Percentiles rank a stretch among this genome's conserved stretches.
These are phyloP conservation scores for Cephus cinctus DNA, from an alignment of 1,140 invertebrate species.

Conservation along the genomic window DNA sequence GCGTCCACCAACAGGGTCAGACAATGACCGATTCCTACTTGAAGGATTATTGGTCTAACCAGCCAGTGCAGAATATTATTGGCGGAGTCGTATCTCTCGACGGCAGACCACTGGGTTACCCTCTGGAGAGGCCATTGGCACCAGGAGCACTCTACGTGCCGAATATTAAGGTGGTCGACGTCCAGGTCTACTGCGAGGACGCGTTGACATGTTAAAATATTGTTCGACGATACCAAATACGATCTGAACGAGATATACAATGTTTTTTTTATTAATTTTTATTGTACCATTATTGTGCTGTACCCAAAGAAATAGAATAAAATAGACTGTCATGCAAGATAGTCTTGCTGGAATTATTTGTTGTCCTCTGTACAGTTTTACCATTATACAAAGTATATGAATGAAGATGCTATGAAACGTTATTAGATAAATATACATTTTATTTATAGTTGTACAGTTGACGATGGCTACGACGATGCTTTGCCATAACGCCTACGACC, in stretches of 20 bases:
- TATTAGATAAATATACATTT: no score
- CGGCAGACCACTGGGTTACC: slow-evolving; percentile 54
- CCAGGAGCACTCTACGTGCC: slow-evolving; percentile 42
- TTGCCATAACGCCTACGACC: slow-evolving; percentile 2
- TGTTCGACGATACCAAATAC: no score
- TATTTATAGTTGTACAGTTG: not conserved
- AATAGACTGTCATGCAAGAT: no score
- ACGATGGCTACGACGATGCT: slow-evolving; percentile 10
- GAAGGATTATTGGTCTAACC: not conserved
- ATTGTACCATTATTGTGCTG: no score
- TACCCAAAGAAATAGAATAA: no score
- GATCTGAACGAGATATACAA: no score
- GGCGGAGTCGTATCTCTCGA: slow-evolving; percentile 47
- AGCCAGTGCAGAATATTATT: slow-evolving; percentile 22
- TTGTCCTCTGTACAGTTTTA: no score
- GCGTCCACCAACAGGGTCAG: slow-evolving; percentile 13
- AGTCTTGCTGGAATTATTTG: no score
- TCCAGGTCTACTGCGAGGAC: slow-evolving; percentile 50
- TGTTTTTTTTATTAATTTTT: no score
- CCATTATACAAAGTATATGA: no score
- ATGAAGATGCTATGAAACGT: no score
- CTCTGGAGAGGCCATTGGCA: slow-evolving; percentile 54
- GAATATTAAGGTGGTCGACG: slow-evolving; percentile 51
- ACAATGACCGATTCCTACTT: not conserved
- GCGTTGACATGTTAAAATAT: no score